phyloP scores from a whole-genome alignment of 1,140 invertebrate genomes.

The Laupala kohalensis region DNA sequence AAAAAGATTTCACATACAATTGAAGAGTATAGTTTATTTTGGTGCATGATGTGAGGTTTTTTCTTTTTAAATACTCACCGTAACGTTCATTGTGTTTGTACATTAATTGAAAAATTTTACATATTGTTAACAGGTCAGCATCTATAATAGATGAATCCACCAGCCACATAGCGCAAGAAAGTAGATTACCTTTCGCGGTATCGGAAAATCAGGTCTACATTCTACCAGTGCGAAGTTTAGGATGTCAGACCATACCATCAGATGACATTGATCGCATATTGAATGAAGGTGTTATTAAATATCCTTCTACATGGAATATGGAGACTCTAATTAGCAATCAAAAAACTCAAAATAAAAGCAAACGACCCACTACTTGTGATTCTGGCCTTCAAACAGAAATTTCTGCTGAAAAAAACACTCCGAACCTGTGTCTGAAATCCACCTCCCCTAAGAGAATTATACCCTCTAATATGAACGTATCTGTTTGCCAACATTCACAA shows the following conservation, averaged over 20 bases:
- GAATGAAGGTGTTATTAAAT: constrained; percentile 26
- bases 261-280: constrained; percentile 22
- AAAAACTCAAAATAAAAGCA: background rate
- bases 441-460: no score
- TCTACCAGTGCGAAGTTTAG: constrained; percentile 20
- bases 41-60: no score
- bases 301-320: constrained; percentile 5
- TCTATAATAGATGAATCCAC: background rate
- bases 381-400: background rate
- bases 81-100: no score
- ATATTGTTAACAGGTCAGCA: background rate
- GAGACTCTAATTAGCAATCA: background rate
- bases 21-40: no score
- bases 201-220: background rate
- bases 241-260: constrained; percentile 27
- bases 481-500: no score
- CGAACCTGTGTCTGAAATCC: no score
- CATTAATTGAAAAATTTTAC: background rate
- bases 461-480: no score
- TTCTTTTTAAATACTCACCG: no score
- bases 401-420: no score
- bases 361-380: background rate
- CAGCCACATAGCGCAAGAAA: background rate
- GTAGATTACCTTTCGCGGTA: background rate
- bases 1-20: no score